Conservation (phyloP, 2,888 invertebrate genomes). For the Parnassius apollo region DNA sequence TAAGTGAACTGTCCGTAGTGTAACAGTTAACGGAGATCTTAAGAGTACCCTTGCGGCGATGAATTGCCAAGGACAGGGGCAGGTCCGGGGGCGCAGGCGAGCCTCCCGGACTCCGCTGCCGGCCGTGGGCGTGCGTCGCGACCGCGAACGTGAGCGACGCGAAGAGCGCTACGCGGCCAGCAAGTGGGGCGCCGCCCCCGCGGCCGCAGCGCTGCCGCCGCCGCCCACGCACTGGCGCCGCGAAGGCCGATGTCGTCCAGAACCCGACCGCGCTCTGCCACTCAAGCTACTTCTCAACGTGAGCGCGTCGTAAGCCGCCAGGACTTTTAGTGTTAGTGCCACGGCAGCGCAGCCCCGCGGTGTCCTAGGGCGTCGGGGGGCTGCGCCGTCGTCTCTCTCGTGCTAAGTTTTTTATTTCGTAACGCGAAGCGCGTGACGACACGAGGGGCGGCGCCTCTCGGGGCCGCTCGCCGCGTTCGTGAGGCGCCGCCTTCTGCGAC, state of each 20-base stretch:
- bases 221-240: conserved; percentile 90
- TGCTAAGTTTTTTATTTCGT: conserved; percentile 75
- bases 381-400: conserved; percentile 55
- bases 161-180: conserved; percentile 84
- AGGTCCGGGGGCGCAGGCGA: conserved; percentile 52
- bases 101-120: conserved; percentile 47
- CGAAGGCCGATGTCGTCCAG: conserved; percentile 70
- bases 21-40: conserved; percentile 36
- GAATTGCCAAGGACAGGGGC: conserved; percentile 54
- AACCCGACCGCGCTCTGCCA: conserved; percentile 80
- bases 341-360: conserved; percentile 49
- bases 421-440: conserved; percentile 57
- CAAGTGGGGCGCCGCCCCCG: conserved; percentile 91
- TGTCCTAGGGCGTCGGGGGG: conserved; percentile 37
- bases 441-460: conserved; percentile 56
- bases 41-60: conserved; percentile 40
- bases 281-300: conserved; percentile 85
- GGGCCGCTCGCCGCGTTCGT: conserved; percentile 53
- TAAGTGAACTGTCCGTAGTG: conserved; percentile 50
- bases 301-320: conserved; percentile 54
- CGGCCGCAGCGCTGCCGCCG: conserved; percentile 88
- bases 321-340: conserved; percentile 69
- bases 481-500: conserved; percentile 52
- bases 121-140: conserved; percentile 41
- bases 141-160: conserved; percentile 42